Base-by-base conservation (phyloP, 2,113 vertebrate species). In the Sebastes fasciatus region DNA sequence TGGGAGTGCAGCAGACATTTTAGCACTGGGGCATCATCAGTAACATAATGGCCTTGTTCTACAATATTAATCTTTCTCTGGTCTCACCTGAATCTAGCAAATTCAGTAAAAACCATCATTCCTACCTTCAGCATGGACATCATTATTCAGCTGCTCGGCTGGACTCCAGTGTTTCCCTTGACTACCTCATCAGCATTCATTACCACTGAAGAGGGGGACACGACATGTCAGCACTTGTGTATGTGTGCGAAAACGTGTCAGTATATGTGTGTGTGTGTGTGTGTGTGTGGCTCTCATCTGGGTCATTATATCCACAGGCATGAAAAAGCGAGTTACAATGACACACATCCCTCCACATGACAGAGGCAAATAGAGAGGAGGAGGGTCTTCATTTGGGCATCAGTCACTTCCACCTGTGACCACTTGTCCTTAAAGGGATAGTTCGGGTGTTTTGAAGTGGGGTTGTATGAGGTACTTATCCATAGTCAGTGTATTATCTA, bases 271-370 rank as follows among this genome's bases (percentile, higher is more conserved):
- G 65, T 42, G 62, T 70, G 63, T 73, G 66, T 66, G 52, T 40
- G 61, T 34, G 62, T 70, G 64, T 66, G 71, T 72, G 80, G 12
- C 60, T 67, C 65, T 91, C 87, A 93, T 93, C 82, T 93, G 82
- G 91, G 90, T 93, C 92, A 91, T 94, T 94, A 88, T 85, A 89
- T 80, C 74, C 74, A 92, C 80, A 78, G 81, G 75, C 85, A 84
- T 83, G 86, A 66, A 89, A 82, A 82, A 84, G 72, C 58, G 62
- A 77, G 67, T 88, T 77, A 87, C 80, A 89, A 48, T 78, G 86
- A 80, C 81, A 86, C 75, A 85, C 61, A 86, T 86, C 67, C 49
- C 72, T 87, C 63, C 16, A 65, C 71, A 74, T 92, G 87, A 87
- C 73, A 79, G 58, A 58, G 79, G 26, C 42, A 79, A 66, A 80